These are phyloP conservation scores for Caenorhabditis wallacei DNA, from an alignment of 2,888 invertebrate genomes.

Conservation along the genomic window DNA sequence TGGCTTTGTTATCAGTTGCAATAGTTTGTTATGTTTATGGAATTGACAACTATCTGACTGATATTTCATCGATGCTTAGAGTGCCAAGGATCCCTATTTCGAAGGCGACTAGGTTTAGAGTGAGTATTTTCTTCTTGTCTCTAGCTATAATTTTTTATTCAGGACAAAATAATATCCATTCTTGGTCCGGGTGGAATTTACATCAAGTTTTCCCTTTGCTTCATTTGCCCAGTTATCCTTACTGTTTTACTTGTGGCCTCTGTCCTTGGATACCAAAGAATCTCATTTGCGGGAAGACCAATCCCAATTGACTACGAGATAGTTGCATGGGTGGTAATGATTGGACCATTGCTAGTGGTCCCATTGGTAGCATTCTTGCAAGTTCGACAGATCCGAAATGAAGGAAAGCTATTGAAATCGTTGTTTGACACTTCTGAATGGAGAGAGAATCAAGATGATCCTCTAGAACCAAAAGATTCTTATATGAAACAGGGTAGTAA, in stretches of 20 bases:
- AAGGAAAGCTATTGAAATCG: constrained; percentile 67
- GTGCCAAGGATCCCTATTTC: constrained; percentile 60
- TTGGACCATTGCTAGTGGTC: constrained; percentile 78
- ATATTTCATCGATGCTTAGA: constrained; percentile 75
- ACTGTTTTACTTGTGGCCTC: constrained; percentile 66
- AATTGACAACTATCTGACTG: constrained; percentile 79
- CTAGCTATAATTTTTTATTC: constrained; percentile 21
- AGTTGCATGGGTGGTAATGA: constrained; percentile 80
- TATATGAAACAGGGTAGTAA: constrained; percentile 16
- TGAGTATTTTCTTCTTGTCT: constrained; percentile 11
- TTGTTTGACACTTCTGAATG: constrained; percentile 69
- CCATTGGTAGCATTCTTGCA: constrained; percentile 73
- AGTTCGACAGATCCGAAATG: constrained; percentile 65
- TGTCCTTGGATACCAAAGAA: constrained; percentile 61
- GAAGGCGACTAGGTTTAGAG: constrained; percentile 56
- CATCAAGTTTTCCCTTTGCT: constrained; percentile 79
- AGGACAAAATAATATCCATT: constrained; percentile 54
- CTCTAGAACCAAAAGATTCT: constrained; percentile 12
- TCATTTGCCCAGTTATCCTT: constrained; percentile 77
- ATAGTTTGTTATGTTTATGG: constrained; percentile 81
- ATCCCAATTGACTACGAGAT: constrained; percentile 76
- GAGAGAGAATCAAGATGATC: constrained; percentile 40
- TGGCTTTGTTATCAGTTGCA: constrained; percentile 75
- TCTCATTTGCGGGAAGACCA: constrained; percentile 62
- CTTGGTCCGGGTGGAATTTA: constrained; percentile 81